Conservation (phyloP, 2,113 vertebrate genomes). For the Onychostruthus taczanowskii region DNA sequence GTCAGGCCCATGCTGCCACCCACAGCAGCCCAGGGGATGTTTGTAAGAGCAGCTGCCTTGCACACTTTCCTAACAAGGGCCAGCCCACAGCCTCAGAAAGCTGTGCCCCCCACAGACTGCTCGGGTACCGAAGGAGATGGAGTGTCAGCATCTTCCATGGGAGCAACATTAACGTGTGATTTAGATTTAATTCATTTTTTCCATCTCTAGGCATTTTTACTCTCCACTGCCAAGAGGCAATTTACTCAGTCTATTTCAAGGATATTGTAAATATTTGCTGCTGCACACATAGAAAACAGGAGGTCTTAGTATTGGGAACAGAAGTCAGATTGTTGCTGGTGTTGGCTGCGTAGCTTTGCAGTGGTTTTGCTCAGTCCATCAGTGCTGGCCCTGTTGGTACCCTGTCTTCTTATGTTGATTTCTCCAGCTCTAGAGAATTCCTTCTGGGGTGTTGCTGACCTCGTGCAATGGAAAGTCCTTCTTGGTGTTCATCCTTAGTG, state of each 20-base stretch:
- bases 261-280: slow-evolving; percentile 60
- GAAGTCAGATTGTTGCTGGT: slow-evolving; percentile 31
- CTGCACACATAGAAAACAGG: slow-evolving; percentile 3
- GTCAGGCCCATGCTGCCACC: not conserved
- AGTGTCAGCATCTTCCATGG: not conserved
- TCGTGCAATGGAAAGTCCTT: not conserved
- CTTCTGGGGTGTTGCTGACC: not conserved
- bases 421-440: not conserved
- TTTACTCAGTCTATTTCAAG: slow-evolving; percentile 35
- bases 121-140: not conserved
- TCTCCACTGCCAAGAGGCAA: slow-evolving; percentile 23
- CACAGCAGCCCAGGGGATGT: not conserved
- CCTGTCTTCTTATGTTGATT: not conserved
- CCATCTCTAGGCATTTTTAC: slow-evolving; percentile 1
- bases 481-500: not conserved
- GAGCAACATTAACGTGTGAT: not conserved
- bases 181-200: slow-evolving; percentile 30
- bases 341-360: not conserved
- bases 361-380: not conserved
- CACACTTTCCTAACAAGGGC: rapidly evolving
- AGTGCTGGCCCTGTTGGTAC: not conserved
- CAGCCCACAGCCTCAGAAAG: not conserved
- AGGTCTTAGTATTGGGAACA: slow-evolving; percentile 21
- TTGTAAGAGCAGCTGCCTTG: not conserved
- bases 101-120: not conserved